A percentile compares a stretch with the other conserved stretches of the same genome.
These are phyloP conservation scores for Prionailurus viverrinus DNA, from an alignment of 2,113 vertebrate genomes.

Conservation along the genomic window DNA sequence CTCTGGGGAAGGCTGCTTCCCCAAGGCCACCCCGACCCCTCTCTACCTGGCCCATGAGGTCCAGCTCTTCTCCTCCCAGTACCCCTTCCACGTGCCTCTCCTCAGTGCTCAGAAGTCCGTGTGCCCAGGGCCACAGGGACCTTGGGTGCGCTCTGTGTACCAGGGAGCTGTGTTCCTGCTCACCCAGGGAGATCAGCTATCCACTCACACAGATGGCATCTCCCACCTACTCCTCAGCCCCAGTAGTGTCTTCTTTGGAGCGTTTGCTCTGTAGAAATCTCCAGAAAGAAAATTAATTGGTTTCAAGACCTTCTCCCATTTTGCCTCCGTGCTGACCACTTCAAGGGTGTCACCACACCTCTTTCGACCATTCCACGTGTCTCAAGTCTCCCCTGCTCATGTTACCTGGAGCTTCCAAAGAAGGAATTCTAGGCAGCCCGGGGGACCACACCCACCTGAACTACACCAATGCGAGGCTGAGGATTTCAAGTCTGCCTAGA, in stretches of 20 bases:
- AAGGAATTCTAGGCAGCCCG: not conserved
- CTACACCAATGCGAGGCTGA: not conserved
- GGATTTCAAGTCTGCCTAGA: conserved; percentile 40
- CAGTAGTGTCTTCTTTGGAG: conserved; percentile 81
- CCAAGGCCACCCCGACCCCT: not conserved
- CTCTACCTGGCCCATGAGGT: conserved; percentile 80
- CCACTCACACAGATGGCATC: conserved; percentile 70
- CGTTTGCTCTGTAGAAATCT: conserved; percentile 81
- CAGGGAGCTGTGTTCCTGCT: conserved; percentile 83
- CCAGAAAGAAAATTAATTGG: conserved; percentile 42
- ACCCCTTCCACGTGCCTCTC: conserved; percentile 63
- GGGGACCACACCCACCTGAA: not conserved
- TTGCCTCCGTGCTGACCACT: conserved; percentile 33
- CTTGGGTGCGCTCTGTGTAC: conserved; percentile 79
- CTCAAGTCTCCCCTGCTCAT: conserved; percentile 45
- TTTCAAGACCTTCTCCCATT: conserved; percentile 37
- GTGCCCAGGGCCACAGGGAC: conserved; percentile 59
- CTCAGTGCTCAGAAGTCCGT: conserved; percentile 79
- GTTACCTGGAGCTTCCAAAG: not conserved
- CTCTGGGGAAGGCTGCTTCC: conserved; percentile 43
- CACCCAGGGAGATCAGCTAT: conserved; percentile 77
- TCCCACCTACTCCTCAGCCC: conserved; percentile 67
- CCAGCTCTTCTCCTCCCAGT: conserved; percentile 75
- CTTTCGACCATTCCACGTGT: conserved; percentile 1
- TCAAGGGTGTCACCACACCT: not conserved